Evolutionary conservation across 2,113 vertebrate species (phyloP).

Genomic region (Ailuropoda melanoleuca): DNA sequence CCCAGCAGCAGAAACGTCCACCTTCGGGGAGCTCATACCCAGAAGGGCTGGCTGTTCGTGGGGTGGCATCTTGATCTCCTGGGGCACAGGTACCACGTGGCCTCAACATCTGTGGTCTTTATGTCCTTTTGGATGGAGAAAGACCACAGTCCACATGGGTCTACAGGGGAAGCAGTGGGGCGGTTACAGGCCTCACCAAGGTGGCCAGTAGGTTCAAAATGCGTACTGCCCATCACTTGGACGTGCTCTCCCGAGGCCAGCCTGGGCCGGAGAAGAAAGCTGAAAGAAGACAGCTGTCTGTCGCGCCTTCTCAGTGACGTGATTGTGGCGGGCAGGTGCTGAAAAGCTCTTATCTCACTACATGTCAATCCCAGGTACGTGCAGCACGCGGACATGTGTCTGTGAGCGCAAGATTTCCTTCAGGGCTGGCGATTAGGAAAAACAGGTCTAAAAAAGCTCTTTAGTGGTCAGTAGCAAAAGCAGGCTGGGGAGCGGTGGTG

Average conservation of each 20-base stretch:
- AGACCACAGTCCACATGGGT: not conserved
- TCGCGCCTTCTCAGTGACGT: accelerated
- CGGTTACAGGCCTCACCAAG: not conserved
- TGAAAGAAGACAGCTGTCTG: accelerated
- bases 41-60: not conserved
- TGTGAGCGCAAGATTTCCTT: accelerated
- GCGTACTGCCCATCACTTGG: accelerated
- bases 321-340: not conserved
- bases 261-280: not conserved
- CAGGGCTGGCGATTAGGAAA: not conserved
- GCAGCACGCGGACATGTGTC: no score
- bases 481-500: not conserved
- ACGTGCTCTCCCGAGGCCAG: not conserved
- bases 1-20: not conserved
- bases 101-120: not conserved
- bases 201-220: no score
- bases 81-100: not conserved
- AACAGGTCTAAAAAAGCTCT: accelerated
- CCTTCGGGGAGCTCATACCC: not conserved
- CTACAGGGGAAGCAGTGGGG: not conserved
- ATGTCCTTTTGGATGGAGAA: not conserved
- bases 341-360: accelerated
- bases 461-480: accelerated
- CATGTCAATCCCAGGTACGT: accelerated
- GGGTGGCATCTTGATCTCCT: not conserved